Evolutionary conservation across 1,140 invertebrate genomes (phyloP).

Genomic region (Ridgeia piscesae): DNA sequence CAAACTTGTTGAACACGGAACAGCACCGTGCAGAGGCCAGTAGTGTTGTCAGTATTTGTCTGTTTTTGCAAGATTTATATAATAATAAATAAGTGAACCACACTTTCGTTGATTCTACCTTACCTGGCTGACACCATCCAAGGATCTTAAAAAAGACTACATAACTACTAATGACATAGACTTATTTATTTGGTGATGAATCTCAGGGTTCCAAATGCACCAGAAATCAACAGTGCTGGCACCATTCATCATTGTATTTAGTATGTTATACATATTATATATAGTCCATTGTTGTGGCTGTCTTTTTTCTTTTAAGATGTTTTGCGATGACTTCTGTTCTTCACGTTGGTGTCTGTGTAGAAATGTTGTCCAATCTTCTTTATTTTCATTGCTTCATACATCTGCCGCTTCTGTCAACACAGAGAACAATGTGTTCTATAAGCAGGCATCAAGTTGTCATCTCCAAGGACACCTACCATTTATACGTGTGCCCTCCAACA

Average conservation of each 20-base stretch:
- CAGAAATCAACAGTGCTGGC: not conserved
- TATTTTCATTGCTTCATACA: slow-evolving; percentile 67
- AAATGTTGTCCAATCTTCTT: slow-evolving; percentile 92
- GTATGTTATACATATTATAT: not conserved
- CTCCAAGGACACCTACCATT: not conserved
- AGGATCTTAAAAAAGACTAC: not conserved
- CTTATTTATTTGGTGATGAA: not conserved
- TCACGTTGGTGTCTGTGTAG: slow-evolving; percentile 90
- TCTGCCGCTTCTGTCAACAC: slow-evolving; percentile 40
- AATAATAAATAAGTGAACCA: not conserved
- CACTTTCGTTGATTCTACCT: too few relatives aligned
- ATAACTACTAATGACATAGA: not conserved
- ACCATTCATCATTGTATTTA: not conserved
- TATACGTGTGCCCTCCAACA: not conserved
- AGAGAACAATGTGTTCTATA: not conserved
- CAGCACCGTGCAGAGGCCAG: too few relatives aligned
- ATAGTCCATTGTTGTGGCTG: not conserved
- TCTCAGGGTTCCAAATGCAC: not conserved
- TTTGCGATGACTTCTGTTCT: slow-evolving; percentile 61
- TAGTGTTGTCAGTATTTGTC: not conserved
- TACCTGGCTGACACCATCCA: too few relatives aligned
- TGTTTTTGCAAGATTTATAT: slow-evolving; percentile 6
- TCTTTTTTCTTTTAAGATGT: not conserved
- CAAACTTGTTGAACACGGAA: too few relatives aligned
- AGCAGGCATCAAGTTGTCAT: not conserved